phyloP scores from a whole-genome alignment of 2,888 invertebrate species.

The Rotaria socialis region DNA sequence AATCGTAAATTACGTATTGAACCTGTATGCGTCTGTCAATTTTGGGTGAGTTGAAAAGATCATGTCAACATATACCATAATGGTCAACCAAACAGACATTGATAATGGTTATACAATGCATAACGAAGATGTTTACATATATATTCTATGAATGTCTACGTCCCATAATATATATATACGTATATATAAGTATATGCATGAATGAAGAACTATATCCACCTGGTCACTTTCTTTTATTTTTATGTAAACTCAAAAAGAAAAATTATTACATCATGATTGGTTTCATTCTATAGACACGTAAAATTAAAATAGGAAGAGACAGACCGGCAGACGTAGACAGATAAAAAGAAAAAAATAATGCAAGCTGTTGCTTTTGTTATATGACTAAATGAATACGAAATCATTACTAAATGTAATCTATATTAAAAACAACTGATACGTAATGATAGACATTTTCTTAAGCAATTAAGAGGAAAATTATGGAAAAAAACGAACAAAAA shows the following conservation, averaged over 20 bases:
- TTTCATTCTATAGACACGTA: background rate
- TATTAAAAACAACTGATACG: background rate
- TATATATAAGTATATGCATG: background rate
- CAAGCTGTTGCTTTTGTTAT: background rate
- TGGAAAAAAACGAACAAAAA: too few species aligned
- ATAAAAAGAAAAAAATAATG: background rate
- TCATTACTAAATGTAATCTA: background rate
- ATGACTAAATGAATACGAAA: background rate
- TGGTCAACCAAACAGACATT: background rate
- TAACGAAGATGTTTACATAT: constrained; percentile 14
- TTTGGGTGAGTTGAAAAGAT: background rate
- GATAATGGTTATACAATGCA: constrained; percentile 7
- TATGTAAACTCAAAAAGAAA: background rate
- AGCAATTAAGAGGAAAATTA: background rate
- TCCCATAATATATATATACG: background rate
- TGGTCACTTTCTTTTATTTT: background rate
- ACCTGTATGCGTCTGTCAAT: background rate
- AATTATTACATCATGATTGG: background rate
- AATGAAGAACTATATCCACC: background rate
- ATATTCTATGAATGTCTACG: background rate
- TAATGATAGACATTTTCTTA: background rate
- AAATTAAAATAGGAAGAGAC: background rate
- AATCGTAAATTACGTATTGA: background rate
- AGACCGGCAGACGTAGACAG: background rate
- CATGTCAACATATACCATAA: background rate